phyloP scores from a whole-genome alignment of 2,888 invertebrate genomes.

The Eupithecia inturbata region DNA sequence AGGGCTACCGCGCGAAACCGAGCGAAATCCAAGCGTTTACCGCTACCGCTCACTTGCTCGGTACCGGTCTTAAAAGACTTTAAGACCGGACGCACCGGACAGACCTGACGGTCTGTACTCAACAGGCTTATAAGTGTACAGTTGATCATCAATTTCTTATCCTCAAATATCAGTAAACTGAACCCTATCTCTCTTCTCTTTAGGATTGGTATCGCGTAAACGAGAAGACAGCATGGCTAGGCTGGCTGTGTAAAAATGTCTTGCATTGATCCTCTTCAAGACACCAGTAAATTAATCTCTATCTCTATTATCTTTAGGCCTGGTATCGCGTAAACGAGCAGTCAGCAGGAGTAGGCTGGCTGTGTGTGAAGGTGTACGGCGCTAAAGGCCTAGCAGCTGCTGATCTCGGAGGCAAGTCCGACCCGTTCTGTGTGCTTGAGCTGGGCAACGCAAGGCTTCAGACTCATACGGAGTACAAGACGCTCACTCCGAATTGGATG shows the following conservation, averaged over 20 bases:
- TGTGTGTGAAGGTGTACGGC: conserved; percentile 96
- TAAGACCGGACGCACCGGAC: too few relatives aligned
- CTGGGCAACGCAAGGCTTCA: conserved; percentile 97
- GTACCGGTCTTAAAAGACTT: neutral
- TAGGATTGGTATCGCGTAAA: neutral
- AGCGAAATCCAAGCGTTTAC: neutral
- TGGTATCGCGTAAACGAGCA: conserved; percentile 81
- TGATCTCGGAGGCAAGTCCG: conserved; percentile 98
- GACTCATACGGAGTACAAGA: conserved; percentile 99
- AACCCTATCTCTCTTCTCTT: neutral
- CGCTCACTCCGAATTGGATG: conserved; percentile 98
- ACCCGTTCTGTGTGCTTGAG: conserved; percentile 99
- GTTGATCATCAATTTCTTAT: too few relatives aligned
- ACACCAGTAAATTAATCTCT: neutral
- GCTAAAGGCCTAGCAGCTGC: conserved; percentile 95
- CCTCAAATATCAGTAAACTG: too few relatives aligned
- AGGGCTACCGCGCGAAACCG: neutral
- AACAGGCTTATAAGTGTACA: too few relatives aligned
- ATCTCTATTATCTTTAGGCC: conserved; percentile 73
- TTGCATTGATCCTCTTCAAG: neutral
- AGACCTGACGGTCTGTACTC: too few relatives aligned
- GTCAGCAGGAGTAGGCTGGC: conserved; percentile 93
- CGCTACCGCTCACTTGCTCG: neutral
- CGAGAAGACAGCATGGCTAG: neutral
- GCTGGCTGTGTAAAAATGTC: neutral